These are phyloP conservation scores for Drosophila anomalata DNA, from an alignment of 2,888 invertebrate genomes.

Conservation along the genomic window DNA sequence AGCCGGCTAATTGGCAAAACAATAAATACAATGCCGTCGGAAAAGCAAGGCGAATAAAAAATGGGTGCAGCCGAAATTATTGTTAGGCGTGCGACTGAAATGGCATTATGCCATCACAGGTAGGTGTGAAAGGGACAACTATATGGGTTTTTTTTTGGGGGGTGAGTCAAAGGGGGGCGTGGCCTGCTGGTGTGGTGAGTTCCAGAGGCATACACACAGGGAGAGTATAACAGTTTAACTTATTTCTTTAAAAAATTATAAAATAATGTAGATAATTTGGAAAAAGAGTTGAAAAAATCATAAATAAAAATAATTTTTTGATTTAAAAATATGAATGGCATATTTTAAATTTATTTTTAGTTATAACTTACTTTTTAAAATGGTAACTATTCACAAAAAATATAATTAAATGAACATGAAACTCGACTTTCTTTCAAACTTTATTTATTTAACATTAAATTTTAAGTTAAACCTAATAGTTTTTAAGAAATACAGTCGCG, in stretches of 20 bases:
- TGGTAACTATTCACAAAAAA: background rate
- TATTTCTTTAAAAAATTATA: background rate
- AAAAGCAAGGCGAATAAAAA: constrained; percentile 47
- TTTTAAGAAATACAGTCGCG: too few species aligned
- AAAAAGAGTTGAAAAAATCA: background rate
- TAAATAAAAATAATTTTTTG: background rate
- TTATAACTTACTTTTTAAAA: background rate
- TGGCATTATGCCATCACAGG: background rate
- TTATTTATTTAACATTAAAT: too few species aligned
- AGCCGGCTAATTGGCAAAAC: background rate
- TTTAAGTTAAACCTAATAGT: too few species aligned
- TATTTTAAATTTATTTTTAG: background rate
- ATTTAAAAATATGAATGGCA: background rate
- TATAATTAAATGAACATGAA: background rate
- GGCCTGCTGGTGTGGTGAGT: constrained; percentile 32
- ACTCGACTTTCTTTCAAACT: too few species aligned
- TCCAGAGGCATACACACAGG: background rate
- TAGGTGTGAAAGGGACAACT: constrained; percentile 11
- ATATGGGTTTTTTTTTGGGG: background rate
- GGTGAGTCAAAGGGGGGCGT: constrained; percentile 3
- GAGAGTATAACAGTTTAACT: constrained; percentile 23
- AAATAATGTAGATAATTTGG: background rate
- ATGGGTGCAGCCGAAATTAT: constrained; percentile 55
- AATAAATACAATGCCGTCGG: constrained; percentile 68
- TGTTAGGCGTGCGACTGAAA: constrained; percentile 38